phyloP scores from a whole-genome alignment of 2,113 vertebrate genomes.

The Solea senegalensis region DNA sequence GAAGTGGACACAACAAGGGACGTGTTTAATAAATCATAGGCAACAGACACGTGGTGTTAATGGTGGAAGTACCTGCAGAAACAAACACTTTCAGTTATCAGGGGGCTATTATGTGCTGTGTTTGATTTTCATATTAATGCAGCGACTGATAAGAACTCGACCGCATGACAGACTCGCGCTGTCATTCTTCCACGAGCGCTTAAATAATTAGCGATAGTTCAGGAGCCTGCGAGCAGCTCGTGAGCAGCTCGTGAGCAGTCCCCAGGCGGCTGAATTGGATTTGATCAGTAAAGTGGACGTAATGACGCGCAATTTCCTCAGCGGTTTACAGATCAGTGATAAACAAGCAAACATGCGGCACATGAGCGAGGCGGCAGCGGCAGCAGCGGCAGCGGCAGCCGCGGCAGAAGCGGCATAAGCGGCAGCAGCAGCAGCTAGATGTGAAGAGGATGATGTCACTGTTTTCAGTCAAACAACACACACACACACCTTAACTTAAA shows the following conservation, averaged over 20 bases:
- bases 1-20: too few relatives aligned
- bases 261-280: conserved; percentile 5
- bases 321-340: conserved; percentile 28
- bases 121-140: conserved; percentile 24
- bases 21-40: too few relatives aligned
- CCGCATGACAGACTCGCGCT: background rate
- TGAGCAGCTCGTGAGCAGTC: conserved; percentile 10
- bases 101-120: background rate
- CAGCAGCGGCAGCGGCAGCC: background rate
- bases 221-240: background rate
- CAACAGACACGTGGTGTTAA: too few relatives aligned
- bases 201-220: background rate
- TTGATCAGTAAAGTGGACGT: conserved; percentile 58
- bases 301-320: conserved; percentile 53
- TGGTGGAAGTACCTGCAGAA: too few relatives aligned
- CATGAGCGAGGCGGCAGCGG: conserved; percentile 11
- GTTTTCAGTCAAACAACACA: too few relatives aligned
- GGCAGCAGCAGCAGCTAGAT: background rate
- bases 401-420: background rate
- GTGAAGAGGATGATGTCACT: background rate
- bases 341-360: conserved; percentile 18
- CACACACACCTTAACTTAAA: too few relatives aligned
- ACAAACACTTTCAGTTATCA: too few relatives aligned
- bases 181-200: background rate
- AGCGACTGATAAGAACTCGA: conserved; percentile 24